Evolutionary conservation across 2,113 vertebrate genomes (phyloP).

Genomic region (Cyphomyrus plagiostoma): DNA sequence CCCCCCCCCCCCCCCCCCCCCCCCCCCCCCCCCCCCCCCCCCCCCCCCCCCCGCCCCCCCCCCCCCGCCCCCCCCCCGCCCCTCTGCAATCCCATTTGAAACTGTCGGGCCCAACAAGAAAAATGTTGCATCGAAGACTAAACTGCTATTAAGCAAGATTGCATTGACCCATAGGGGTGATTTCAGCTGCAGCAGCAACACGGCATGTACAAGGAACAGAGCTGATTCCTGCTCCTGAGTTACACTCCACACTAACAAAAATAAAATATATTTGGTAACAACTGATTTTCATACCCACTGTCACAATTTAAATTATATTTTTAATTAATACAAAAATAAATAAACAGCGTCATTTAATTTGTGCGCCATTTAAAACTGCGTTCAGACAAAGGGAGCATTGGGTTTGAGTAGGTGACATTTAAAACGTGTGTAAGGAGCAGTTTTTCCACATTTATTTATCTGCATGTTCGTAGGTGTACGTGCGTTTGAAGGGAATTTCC

Average conservation of each 20-base stretch:
- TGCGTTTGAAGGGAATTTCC: background rate
- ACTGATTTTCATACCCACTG: conserved; percentile 53
- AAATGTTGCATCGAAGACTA: conserved; percentile 50
- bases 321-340: background rate
- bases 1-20: too few relatives aligned
- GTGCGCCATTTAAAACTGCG: background rate
- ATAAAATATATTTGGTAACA: conserved; percentile 54
- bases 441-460: background rate
- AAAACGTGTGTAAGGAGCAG: background rate
- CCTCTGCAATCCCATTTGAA: conserved; percentile 51
- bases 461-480: background rate
- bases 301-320: conserved; percentile 48
- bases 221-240: background rate
- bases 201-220: conserved; percentile 33
- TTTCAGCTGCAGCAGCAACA: conserved; percentile 41
- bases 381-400: background rate
- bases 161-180: conserved; percentile 53
- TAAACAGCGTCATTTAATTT: background rate
- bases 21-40: too few relatives aligned
- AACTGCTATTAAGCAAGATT: conserved; percentile 55
- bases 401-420: background rate
- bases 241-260: conserved; percentile 20
- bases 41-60: too few relatives aligned
- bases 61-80: too few relatives aligned
- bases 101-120: conserved; percentile 45